These are phyloP conservation scores for Pseudopipra pipra DNA, from an alignment of 2,113 vertebrate genomes.

Conservation along the genomic window DNA sequence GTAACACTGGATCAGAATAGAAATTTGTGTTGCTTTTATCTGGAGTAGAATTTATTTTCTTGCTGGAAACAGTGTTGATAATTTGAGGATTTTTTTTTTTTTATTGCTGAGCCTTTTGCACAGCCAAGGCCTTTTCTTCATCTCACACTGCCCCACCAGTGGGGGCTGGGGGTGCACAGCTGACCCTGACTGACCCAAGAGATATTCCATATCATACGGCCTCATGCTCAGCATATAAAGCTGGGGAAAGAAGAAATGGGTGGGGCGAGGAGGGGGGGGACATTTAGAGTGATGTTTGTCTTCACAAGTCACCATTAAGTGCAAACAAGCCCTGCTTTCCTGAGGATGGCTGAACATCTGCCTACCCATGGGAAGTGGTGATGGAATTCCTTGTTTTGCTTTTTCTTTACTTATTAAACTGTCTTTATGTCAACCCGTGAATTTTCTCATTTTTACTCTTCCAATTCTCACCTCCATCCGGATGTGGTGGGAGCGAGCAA, in stretches of 20 bases:
- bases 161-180: neutral
- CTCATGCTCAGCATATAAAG: neutral
- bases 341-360: neutral
- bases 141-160: neutral
- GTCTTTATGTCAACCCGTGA: neutral
- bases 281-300: neutral
- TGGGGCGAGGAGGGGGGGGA: too few species aligned
- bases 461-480: neutral
- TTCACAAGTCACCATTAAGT: neutral
- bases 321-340: neutral
- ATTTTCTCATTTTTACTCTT: neutral
- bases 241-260: neutral
- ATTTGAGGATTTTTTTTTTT: neutral
- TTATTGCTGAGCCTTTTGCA: neutral
- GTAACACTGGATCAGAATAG: neutral
- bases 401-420: neutral
- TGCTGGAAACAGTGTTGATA: neutral
- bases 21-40: neutral
- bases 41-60: neutral
- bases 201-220: neutral
- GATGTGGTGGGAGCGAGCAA: neutral
- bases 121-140: neutral
- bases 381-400: neutral
- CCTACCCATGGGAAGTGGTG: neutral
- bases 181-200: too few species aligned